Conservation (phyloP, 2,113 vertebrate genomes). For the Aptenodytes forsteri region DNA sequence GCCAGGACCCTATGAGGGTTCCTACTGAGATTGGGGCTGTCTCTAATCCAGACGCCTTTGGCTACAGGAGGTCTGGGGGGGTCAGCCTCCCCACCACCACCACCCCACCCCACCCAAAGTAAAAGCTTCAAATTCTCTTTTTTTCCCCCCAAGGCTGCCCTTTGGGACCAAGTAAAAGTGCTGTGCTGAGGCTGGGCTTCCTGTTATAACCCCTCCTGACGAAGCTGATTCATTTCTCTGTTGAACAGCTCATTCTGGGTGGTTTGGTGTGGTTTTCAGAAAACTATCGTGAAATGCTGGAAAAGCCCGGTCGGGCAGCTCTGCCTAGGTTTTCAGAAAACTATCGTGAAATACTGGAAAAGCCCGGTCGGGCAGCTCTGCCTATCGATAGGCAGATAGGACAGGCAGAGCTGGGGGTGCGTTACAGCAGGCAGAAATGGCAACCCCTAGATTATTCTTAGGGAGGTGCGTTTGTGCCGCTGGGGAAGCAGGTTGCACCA, state of each 20-base stretch:
- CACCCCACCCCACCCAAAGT: neutral
- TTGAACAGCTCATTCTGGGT: neutral
- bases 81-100: neutral
- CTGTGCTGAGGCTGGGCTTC: neutral
- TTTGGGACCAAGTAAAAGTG: neutral
- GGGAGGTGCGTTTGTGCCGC: accelerated
- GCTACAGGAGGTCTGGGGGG: neutral
- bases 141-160: neutral
- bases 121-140: neutral
- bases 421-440: neutral
- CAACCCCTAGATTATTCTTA: neutral
- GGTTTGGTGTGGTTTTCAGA: neutral
- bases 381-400: accelerated
- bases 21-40: neutral
- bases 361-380: neutral
- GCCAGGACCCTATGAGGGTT: accelerated
- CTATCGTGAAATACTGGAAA: neutral
- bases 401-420: neutral
- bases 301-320: neutral
- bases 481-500: neutral
- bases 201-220: accelerated
- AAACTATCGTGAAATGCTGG: neutral
- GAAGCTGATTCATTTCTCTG: neutral
- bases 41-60: accelerated
- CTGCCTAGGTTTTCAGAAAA: neutral